A percentile compares a stretch with the other conserved stretches of the same genome.
Evolutionary conservation across 1,140 invertebrate genomes (phyloP).

Genomic region (Nasonia longicornis): DNA sequence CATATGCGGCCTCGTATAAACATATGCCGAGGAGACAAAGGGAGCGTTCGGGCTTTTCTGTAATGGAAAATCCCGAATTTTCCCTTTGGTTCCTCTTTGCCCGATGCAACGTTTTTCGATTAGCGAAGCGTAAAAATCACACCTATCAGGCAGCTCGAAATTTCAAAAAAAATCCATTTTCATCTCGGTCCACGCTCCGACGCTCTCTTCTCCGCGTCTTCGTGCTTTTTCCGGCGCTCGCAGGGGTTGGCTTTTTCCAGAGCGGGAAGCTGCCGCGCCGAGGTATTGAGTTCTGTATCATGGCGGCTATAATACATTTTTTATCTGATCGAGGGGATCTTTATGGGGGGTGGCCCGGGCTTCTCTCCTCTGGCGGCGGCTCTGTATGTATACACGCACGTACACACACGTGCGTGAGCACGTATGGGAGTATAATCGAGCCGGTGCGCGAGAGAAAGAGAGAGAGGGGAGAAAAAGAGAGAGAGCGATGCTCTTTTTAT

Average conservation of each 20-base stretch:
- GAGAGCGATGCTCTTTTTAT: slow-evolving; percentile 43
- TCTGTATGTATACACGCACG: slow-evolving; percentile 22
- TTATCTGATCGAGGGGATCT: slow-evolving; percentile 71
- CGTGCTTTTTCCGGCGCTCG: neutral
- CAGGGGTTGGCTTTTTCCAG: slow-evolving; percentile 25
- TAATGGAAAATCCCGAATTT: neutral
- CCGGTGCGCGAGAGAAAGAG: slow-evolving; percentile 35
- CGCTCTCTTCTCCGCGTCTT: slow-evolving; percentile 44
- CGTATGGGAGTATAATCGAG: slow-evolving; percentile 48
- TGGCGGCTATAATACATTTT: slow-evolving; percentile 70
- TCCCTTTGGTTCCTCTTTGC: too few relatives aligned
- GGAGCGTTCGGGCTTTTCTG: neutral
- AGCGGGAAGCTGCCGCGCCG: slow-evolving; percentile 50
- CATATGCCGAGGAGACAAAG: neutral
- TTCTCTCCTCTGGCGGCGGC: neutral
- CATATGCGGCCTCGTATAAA: neutral
- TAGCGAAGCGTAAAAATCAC: too few relatives aligned
- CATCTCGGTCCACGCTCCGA: neutral
- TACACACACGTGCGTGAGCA: slow-evolving; percentile 38
- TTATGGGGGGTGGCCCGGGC: slow-evolving; percentile 60
- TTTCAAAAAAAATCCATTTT: too few relatives aligned
- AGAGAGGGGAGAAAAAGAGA: slow-evolving; percentile 2
- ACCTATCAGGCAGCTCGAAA: too few relatives aligned
- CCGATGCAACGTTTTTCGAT: too few relatives aligned
- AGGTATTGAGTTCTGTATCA: slow-evolving; percentile 69